A percentile compares a stretch with the other conserved stretches of the same genome.
phyloP scores from a whole-genome alignment of 2,113 vertebrate genomes.

The Eidolon helvum region DNA sequence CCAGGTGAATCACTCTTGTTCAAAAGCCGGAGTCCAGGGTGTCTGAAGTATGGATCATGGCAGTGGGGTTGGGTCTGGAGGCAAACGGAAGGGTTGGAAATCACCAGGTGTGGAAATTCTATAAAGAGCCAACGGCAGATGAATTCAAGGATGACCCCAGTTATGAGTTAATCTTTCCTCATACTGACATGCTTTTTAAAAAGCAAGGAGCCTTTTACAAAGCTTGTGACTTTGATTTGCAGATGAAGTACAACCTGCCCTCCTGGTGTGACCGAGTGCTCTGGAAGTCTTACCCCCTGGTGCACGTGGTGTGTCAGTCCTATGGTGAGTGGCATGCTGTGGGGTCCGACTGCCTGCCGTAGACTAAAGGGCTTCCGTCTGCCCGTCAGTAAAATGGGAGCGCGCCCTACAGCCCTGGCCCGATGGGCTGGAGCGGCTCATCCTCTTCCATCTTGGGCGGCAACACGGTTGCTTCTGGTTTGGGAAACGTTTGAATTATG shows the following conservation, averaged over 20 bases:
- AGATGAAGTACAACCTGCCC: constrained; percentile 98
- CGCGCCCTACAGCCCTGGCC: rapidly evolving
- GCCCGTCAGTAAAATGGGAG: neutral
- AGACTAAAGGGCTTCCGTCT: neutral
- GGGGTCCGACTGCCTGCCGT: rapidly evolving
- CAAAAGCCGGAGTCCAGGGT: neutral
- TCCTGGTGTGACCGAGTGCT: constrained; percentile 99
- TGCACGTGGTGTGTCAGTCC: constrained; percentile 95
- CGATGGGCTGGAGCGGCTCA: rapidly evolving
- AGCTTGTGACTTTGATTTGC: constrained; percentile 69
- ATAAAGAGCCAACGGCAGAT: neutral
- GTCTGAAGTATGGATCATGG: neutral
- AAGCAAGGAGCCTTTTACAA: neutral
- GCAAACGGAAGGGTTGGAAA: neutral
- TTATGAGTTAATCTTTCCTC: constrained; percentile 28
- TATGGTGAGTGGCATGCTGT: constrained; percentile 88
- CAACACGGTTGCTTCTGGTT: neutral
- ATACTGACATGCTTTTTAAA: neutral
- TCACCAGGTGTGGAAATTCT: neutral
- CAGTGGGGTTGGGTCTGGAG: neutral
- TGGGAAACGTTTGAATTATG: neutral
- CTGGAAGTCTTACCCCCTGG: constrained; percentile 95
- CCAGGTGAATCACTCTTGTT: neutral
- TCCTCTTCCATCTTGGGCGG: too few species aligned
- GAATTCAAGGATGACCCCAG: neutral